Percentiles rank a stretch among this genome's conserved stretches.
Conservation (phyloP, 2,113 vertebrate species). For the Pogonocichla stellata region DNA sequence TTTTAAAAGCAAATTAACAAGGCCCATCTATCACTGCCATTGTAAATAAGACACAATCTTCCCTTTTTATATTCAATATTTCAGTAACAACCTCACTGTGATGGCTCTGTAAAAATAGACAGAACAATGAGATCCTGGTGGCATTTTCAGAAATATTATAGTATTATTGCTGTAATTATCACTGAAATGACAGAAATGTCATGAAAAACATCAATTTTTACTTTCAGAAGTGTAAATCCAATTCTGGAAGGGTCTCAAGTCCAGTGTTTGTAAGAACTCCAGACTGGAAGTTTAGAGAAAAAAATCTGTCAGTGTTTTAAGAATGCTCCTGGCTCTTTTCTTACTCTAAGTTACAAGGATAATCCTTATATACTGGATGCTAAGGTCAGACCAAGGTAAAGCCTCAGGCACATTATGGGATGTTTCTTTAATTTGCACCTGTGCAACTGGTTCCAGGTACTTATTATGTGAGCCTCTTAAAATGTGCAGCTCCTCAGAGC, state of each 20-base stretch:
- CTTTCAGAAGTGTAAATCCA: background rate
- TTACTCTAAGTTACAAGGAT: background rate
- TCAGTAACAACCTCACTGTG: background rate
- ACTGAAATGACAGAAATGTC: background rate
- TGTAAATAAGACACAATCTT: background rate
- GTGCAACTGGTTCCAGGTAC: background rate
- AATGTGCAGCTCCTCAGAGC: background rate
- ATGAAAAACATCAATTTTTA: background rate
- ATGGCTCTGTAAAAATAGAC: background rate
- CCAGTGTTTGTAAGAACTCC: background rate
- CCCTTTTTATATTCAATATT: background rate
- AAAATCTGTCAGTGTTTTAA: background rate
- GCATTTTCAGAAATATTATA: background rate
- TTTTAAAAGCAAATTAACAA: slow-evolving; percentile 13
- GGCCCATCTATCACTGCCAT: background rate
- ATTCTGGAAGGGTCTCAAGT: background rate
- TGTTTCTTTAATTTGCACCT: background rate
- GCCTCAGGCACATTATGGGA: background rate
- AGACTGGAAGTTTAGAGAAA: background rate
- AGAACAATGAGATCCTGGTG: background rate
- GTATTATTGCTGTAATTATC: background rate
- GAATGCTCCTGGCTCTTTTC: background rate
- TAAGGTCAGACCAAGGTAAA: background rate
- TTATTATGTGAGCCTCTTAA: background rate
- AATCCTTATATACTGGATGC: background rate